These are phyloP conservation scores for Nebria ingens DNA, from an alignment of 1,140 invertebrate species.

Conservation along the genomic window DNA sequence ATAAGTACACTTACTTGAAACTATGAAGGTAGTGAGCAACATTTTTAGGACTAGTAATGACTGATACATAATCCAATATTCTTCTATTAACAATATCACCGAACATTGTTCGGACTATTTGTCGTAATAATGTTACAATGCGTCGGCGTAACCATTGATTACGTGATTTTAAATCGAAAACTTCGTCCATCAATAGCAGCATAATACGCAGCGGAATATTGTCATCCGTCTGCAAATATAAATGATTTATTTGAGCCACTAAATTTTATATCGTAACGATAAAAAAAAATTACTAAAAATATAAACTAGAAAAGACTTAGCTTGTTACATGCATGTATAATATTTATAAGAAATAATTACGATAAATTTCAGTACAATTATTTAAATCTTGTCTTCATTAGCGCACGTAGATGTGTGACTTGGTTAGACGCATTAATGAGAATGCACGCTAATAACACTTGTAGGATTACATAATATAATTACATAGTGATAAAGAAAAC, in stretches of 20 bases:
- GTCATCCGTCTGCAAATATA: slow-evolving; percentile 51
- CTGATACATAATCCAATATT: slow-evolving; percentile 86
- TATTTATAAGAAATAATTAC: too few relatives aligned
- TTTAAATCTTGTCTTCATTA: too few relatives aligned
- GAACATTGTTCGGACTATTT: slow-evolving; percentile 71
- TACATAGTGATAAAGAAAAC: too few relatives aligned
- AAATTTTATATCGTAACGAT: slow-evolving; percentile 1
- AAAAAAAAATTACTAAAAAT: too few relatives aligned
- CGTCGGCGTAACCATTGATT: slow-evolving; percentile 80
- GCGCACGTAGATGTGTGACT: too few relatives aligned
- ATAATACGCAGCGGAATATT: slow-evolving; percentile 83
- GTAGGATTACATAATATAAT: too few relatives aligned
- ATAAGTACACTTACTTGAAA: slow-evolving; percentile 59
- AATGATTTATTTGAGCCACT: slow-evolving; percentile 10
- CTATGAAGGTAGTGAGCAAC: slow-evolving; percentile 79
- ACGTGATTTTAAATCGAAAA: slow-evolving; percentile 78
- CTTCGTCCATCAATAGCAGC: slow-evolving; percentile 79
- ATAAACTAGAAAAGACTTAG: too few relatives aligned
- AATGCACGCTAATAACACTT: too few relatives aligned
- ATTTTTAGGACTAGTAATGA: slow-evolving; percentile 78
- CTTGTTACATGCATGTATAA: too few relatives aligned
- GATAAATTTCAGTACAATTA: too few relatives aligned
- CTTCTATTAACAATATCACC: slow-evolving; percentile 80
- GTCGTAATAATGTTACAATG: slow-evolving; percentile 67
- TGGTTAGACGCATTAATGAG: too few relatives aligned